Conservation (phyloP, 2,888 invertebrate genomes). For the Notodonta ziczac region DNA sequence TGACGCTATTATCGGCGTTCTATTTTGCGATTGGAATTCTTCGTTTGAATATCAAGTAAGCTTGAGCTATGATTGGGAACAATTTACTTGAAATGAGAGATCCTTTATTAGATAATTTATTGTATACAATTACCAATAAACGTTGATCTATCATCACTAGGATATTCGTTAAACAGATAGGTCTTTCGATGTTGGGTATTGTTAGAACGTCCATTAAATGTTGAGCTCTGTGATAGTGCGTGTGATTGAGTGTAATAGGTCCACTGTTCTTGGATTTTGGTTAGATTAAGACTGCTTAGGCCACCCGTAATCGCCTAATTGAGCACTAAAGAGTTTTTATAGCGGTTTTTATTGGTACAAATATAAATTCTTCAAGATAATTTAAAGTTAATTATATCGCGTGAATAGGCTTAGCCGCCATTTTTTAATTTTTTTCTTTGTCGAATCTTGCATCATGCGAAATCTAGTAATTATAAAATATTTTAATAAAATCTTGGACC, state of each 20-base stretch:
- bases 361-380: no score
- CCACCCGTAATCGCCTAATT: slow-evolving; percentile 37
- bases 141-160: not conserved
- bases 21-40: slow-evolving; percentile 24
- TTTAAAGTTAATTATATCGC: no score
- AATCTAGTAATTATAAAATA: no score
- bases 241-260: not conserved
- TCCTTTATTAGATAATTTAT: slow-evolving; percentile 1
- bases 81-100: slow-evolving; percentile 13
- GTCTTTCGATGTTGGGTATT: slow-evolving; percentile 16
- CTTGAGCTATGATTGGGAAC: slow-evolving; percentile 35
- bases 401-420: no score
- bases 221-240: not conserved
- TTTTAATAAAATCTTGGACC: no score
- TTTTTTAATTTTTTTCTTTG: no score
- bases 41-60: slow-evolving; percentile 40
- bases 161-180: slow-evolving; percentile 3
- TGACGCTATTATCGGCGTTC: slow-evolving; percentile 6
- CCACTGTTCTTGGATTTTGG: not conserved
- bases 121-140: not conserved
- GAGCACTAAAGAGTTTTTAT: no score
- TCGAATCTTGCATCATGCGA: no score
- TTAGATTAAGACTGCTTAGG: not conserved
- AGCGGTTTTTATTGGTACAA: no score
- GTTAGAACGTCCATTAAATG: slow-evolving; percentile 1